phyloP scores from a whole-genome alignment of 2,888 invertebrate genomes.

The Apamea anceps region DNA sequence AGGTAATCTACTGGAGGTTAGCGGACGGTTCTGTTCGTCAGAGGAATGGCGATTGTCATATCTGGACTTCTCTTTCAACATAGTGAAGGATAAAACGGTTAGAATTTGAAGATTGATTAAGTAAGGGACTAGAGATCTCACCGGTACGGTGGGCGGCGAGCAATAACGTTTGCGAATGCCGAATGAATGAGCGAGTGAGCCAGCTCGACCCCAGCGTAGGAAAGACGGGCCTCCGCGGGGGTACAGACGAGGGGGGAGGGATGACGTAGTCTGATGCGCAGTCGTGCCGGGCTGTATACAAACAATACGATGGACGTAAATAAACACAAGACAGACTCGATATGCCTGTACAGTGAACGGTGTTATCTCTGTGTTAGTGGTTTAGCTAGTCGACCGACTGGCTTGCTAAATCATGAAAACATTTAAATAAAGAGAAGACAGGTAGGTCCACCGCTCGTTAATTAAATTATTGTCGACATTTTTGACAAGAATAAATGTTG shows the following conservation, averaged over 20 bases:
- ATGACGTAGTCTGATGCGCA: conserved; percentile 89
- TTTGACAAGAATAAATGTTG: conserved; percentile 8
- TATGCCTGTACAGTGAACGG: conserved; percentile 79
- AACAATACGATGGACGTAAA: conserved; percentile 90
- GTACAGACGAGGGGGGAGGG: conserved; percentile 77
- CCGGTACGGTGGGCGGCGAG: conserved; percentile 81
- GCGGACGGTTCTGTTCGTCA: conserved; percentile 81
- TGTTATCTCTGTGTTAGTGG: conserved; percentile 86
- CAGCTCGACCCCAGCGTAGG: conserved; percentile 84
- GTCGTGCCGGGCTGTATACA: conserved; percentile 90
- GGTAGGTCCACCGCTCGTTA: conserved; percentile 37
- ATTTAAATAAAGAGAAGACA: conserved; percentile 43
- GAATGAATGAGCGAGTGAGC: conserved; percentile 89
- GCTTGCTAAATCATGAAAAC: conserved; percentile 66
- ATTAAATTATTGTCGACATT: conserved; percentile 12
- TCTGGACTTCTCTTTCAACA: conserved; percentile 88
- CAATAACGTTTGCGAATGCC: conserved; percentile 87
- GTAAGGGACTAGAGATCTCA: conserved; percentile 78
- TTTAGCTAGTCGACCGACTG: conserved; percentile 72
- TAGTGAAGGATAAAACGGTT: conserved; percentile 72
- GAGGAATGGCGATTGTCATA: conserved; percentile 80
- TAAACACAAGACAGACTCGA: conserved; percentile 87
- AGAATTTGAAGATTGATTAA: conserved; percentile 71
- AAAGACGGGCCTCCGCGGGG: conserved; percentile 85
- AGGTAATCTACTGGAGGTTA: conserved; percentile 84